A percentile compares a stretch with the other conserved stretches of the same genome.
These are phyloP conservation scores for Xenus cinereus DNA, from an alignment of 2,113 vertebrate species.

Conservation along the genomic window DNA sequence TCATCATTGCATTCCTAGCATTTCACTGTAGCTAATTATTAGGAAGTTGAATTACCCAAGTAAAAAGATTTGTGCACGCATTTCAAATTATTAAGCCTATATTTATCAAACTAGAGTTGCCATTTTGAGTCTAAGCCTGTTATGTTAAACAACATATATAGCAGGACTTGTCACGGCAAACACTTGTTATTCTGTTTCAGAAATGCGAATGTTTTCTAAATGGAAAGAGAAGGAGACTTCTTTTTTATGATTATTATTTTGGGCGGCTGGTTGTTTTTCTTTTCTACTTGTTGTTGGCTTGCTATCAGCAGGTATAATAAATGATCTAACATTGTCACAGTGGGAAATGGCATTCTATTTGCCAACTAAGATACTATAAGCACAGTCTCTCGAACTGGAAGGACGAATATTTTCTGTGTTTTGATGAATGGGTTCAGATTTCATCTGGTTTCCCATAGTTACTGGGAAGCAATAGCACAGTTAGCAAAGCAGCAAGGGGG, in stretches of 20 bases:
- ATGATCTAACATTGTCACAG: background rate
- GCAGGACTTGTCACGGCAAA: background rate
- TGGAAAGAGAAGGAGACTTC: background rate
- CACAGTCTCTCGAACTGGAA: background rate
- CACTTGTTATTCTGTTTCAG: background rate
- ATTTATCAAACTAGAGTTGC: background rate
- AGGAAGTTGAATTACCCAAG: background rate
- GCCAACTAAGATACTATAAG: background rate
- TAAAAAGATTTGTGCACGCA: background rate
- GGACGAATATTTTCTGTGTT: background rate
- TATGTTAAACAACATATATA: background rate
- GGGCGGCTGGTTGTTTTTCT: background rate
- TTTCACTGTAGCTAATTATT: background rate
- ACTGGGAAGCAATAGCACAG: background rate
- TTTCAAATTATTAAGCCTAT: background rate
- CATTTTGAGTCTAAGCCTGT: background rate
- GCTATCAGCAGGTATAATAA: background rate
- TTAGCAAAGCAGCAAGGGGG: background rate
- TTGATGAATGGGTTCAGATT: constrained; percentile 38
- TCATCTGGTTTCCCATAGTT: constrained; percentile 48
- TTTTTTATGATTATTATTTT: background rate
- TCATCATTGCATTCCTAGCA: background rate
- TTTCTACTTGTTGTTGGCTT: background rate
- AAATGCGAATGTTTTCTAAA: background rate
- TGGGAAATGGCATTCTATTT: background rate